Conservation (phyloP, 2,113 vertebrate genomes). For the Cettia cetti region DNA sequence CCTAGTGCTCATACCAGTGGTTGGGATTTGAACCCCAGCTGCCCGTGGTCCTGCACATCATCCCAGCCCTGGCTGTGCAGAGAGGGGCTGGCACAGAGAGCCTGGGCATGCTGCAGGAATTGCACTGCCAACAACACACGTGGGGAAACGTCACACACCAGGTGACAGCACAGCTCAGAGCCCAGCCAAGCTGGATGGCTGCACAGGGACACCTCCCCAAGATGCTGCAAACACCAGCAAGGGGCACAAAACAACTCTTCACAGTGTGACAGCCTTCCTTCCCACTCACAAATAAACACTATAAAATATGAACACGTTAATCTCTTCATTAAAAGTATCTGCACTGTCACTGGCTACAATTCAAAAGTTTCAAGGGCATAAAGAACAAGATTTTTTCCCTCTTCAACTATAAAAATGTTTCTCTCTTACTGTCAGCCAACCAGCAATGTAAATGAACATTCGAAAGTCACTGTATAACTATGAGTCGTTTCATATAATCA, state of each 20-base stretch:
- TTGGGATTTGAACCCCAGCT: background rate
- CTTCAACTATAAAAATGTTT: background rate
- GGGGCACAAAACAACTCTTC: background rate
- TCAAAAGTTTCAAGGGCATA: constrained; percentile 42
- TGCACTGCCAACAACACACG: background rate
- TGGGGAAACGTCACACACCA: fast-evolving
- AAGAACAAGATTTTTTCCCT: background rate
- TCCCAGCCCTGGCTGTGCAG: background rate
- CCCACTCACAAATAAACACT: background rate
- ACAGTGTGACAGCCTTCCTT: background rate
- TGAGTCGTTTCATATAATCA: background rate
- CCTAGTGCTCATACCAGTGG: fast-evolving
- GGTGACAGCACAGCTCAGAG: background rate
- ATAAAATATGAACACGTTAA: constrained; percentile 15
- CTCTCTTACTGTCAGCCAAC: constrained; percentile 8
- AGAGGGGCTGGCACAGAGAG: background rate
- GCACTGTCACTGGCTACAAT: background rate
- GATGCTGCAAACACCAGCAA: background rate
- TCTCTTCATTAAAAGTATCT: constrained; percentile 28
- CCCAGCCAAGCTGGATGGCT: background rate
- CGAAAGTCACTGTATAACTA: constrained; percentile 29
- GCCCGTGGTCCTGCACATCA: too few relatives aligned
- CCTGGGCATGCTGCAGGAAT: background rate
- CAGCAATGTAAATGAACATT: constrained; percentile 21
- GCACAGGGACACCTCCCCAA: background rate